Percentiles rank a stretch among this genome's conserved stretches.
Evolutionary conservation across 2,113 vertebrate genomes (phyloP).

Genomic region (Mirounga angustirostris): DNA sequence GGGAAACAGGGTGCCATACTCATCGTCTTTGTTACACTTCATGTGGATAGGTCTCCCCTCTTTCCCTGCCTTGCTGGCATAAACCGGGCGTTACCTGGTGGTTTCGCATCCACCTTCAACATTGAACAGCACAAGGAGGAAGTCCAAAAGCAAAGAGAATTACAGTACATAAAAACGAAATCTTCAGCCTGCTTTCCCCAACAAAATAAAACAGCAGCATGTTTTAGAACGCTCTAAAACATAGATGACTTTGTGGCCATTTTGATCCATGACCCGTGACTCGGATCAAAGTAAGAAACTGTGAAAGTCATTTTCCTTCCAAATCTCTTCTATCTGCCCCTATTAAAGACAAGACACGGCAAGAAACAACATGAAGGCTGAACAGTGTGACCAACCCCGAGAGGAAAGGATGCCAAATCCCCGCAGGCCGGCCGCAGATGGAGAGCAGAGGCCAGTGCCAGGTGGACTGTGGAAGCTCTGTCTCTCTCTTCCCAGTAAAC

Average conservation of each 20-base stretch:
- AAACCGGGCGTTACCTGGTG: neutral
- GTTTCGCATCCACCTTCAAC: neutral
- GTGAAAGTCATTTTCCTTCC: neutral
- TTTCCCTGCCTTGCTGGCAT: neutral
- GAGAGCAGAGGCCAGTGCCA: neutral
- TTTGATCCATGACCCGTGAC: constrained; percentile 53
- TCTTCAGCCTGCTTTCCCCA: neutral
- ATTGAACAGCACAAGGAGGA: neutral
- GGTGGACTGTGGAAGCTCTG: neutral
- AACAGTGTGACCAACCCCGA: neutral
- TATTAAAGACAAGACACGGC: constrained; percentile 19
- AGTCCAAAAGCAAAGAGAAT: neutral
- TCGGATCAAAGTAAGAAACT: constrained; percentile 54
- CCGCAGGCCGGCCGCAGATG: neutral
- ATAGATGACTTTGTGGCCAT: neutral
- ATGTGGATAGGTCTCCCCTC: neutral
- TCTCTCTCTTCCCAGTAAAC: neutral
- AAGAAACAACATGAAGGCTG: constrained; percentile 10
- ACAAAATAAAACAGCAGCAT: neutral
- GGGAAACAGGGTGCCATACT: neutral
- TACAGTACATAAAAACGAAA: neutral
- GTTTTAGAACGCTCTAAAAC: neutral
- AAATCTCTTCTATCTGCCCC: constrained; percentile 53
- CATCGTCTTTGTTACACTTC: neutral
- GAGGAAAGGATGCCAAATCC: neutral